Percentiles rank a stretch among this genome's conserved stretches.
phyloP scores from a whole-genome alignment of 2,888 invertebrate genomes.

The Aporophyla lueneburgensis region DNA sequence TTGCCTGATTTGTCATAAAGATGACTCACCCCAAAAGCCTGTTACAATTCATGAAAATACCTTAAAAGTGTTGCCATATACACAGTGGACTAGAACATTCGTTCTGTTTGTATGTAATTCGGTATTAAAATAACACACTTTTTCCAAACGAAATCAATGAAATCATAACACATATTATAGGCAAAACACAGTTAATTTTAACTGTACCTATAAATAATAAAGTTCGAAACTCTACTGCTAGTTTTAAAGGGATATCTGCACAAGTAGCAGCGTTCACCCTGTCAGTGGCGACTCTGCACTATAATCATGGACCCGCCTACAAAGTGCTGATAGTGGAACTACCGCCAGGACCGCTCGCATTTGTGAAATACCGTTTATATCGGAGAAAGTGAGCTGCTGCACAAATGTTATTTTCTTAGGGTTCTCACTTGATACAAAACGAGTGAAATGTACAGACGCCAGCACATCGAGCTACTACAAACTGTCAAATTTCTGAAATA shows the following conservation, averaged over 20 bases:
- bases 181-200: not conserved
- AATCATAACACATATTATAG: not conserved
- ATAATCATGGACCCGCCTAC: slow-evolving; percentile 47
- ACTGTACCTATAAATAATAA: slow-evolving; percentile 3
- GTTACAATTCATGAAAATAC: no score
- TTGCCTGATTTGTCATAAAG: no score
- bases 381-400: slow-evolving; percentile 48
- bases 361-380: slow-evolving; percentile 60
- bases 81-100: no score
- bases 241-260: slow-evolving; percentile 20
- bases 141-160: no score
- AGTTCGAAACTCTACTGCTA: not conserved
- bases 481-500: no score
- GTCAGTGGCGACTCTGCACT: slow-evolving; percentile 23
- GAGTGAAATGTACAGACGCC: not conserved
- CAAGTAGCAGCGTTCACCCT: slow-evolving; percentile 26
- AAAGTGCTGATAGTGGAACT: slow-evolving; percentile 57
- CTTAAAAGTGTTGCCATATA: no score
- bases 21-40: no score
- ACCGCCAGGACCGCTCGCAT: slow-evolving; percentile 52
- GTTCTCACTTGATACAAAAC: slow-evolving; percentile 8
- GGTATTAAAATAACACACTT: no score
- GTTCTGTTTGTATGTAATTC: no score
- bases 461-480: no score
- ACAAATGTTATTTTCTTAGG: slow-evolving; percentile 30